Base-by-base conservation (phyloP, 2,113 vertebrate species). In the Petrocephalus microphthalmus region DNA sequence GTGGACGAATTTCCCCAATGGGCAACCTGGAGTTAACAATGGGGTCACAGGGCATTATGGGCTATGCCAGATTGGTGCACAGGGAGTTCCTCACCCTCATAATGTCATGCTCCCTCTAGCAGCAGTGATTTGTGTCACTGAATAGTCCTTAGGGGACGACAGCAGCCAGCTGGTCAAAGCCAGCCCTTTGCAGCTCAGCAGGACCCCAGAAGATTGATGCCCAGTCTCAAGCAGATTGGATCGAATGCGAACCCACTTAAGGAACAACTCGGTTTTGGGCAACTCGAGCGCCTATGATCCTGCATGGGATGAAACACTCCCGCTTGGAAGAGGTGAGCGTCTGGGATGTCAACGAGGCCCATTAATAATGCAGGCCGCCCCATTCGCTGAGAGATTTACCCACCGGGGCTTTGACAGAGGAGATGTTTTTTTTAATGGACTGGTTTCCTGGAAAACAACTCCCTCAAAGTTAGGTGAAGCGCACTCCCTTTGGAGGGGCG, bases 381-480 rank as follows among this genome's bases (percentile, higher is more conserved):
- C 54, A n/a, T 56, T 83, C 42, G 13, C 33, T 57, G 78, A 88
- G 78, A 60, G 87, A 88, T 88, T 84, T 88, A 88, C 20, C 25
- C 42, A 25, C 74, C 15, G 53, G 47, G 51, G 42, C 54, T 56
- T 57, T 88, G 87, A 88, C 33, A 84, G 87, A 88, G 33, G 87
- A 88, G 74, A 83, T 83, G 87, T 88, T 83, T 88, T 84, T 78
- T 67, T 67, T 78, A 88, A 78, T 71, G 82, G 82, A 88, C 52
- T 22, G 53, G 52, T 67, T 53, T 54, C 49, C 87, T 89, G 81
- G 88, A 87, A 82, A 87, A 89, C 85, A 89, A 87, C 88, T 87
- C 54, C 52, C 87, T 47, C 74, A 88, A 83, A 88, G 53, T 84
- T 83, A 83, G 74, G 74, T 84, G 37, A 84, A 60, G 78, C 56